Conservation (phyloP, 2,113 vertebrate species). For the Chiloscyllium plagiosum region DNA sequence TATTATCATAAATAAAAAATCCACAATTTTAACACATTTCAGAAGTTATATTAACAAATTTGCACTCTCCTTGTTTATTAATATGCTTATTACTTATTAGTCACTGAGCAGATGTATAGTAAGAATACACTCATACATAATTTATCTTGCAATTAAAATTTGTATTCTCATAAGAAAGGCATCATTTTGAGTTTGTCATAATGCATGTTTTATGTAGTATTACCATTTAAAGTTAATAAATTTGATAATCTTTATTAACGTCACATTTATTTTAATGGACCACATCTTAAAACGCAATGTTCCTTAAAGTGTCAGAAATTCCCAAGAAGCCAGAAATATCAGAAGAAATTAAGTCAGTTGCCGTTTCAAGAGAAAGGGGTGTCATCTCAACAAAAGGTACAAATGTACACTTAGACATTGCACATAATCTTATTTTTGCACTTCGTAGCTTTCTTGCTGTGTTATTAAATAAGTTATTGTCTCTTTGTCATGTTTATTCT, state of each 20-base stretch:
- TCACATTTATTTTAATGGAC: conserved; percentile 12
- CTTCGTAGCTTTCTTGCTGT: background rate
- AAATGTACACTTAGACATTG: background rate
- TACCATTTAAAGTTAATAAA: too few relatives aligned
- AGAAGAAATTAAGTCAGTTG: background rate
- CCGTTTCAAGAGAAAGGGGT: background rate
- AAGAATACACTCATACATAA: background rate
- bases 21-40: background rate
- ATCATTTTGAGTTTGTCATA: background rate
- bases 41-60: background rate
- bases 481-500: background rate
- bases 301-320: conserved; percentile 53
- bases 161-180: background rate
- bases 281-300: conserved; percentile 44
- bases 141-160: background rate
- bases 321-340: background rate
- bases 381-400: conserved; percentile 4
- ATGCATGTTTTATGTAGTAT: background rate
- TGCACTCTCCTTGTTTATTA: background rate
- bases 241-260: background rate
- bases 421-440: background rate
- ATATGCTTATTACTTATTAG: background rate
- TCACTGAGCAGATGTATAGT: background rate
- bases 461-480: background rate
- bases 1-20: background rate